Conservation (phyloP, 2,888 invertebrate genomes). For the Panorpa germanica region DNA sequence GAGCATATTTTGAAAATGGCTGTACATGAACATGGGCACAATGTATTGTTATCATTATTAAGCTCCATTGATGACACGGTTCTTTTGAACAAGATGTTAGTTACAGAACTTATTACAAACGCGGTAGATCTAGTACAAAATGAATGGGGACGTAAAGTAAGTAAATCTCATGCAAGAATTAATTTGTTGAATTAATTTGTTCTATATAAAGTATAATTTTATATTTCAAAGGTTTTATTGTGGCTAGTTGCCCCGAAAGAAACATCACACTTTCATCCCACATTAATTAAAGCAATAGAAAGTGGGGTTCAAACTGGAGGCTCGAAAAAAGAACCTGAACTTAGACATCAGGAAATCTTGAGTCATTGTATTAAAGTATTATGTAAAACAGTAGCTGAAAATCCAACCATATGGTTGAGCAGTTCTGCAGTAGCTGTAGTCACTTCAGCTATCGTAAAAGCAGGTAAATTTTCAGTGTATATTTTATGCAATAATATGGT, state of each 20-base stretch:
- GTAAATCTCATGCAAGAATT: conserved; percentile 10
- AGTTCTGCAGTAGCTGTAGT: conserved; percentile 45
- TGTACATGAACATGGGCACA: conserved; percentile 74
- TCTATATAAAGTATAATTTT: conserved; percentile 1
- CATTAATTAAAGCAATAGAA: conserved; percentile 50
- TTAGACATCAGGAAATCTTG: conserved; percentile 48
- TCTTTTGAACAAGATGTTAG: conserved; percentile 63
- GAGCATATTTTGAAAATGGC: conserved; percentile 62
- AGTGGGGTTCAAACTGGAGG: conserved; percentile 50
- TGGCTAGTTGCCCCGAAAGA: conserved; percentile 77
- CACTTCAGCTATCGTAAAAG: conserved; percentile 48
- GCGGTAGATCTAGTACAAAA: conserved; percentile 49
- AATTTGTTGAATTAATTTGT: conserved; percentile 2
- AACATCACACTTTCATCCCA: conserved; percentile 64
- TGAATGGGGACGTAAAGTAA: conserved; percentile 70
- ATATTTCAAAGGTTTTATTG: conserved; percentile 35
- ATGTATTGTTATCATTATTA: conserved; percentile 62
- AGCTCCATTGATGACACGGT: conserved; percentile 89
- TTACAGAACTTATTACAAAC: conserved; percentile 46
- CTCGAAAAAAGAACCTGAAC: conserved; percentile 51
- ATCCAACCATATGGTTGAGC: conserved; percentile 46
- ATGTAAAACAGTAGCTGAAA: conserved; percentile 31
- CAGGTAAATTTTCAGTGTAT: conserved; percentile 24
- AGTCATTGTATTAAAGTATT: conserved; percentile 41
- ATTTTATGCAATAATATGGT: conserved; percentile 1